Conservation (phyloP, 1,140 invertebrate genomes). For the Drosophila pseudoobscura region DNA sequence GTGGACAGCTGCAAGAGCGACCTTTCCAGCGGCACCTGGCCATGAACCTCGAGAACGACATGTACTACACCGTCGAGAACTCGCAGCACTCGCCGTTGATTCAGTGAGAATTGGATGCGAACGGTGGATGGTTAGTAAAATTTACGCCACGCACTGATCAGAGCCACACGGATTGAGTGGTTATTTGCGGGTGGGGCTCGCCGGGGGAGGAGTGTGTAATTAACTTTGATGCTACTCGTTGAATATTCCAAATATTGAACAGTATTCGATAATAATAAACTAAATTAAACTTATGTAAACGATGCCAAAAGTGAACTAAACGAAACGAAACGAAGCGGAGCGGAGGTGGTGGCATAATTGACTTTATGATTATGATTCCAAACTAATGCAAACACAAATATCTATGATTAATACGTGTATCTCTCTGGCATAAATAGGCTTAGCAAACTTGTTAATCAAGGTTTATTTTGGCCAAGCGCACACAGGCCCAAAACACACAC, state of each 20-base stretch:
- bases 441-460: conserved; percentile 52
- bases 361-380: conserved; percentile 58
- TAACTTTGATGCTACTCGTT: conserved; percentile 64
- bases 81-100: conserved; percentile 88
- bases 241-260: conserved; percentile 78
- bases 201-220: conserved; percentile 43
- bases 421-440: conserved; percentile 62
- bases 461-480: conserved; percentile 46
- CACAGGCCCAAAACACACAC: conserved; percentile 25
- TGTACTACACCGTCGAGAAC: conserved; percentile 88
- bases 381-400: conserved; percentile 51
- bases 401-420: conserved; percentile 58
- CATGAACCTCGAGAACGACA: conserved; percentile 85
- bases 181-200: conserved; percentile 1
- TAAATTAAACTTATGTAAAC: conserved; percentile 11
- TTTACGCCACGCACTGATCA: conserved; percentile 60
- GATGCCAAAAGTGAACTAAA: too few species aligned
- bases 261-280: conserved; percentile 69
- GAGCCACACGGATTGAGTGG: conserved; percentile 26
- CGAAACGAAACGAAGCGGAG: too few species aligned
- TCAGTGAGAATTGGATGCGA: conserved; percentile 84
- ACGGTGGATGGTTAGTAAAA: conserved; percentile 75
- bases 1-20: conserved; percentile 76
- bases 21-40: conserved; percentile 84
- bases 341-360: conserved; percentile 28